A percentile compares a stretch with the other conserved stretches of the same genome.
Evolutionary conservation across 2,797 vertebrate genomes (phyloP).

Genomic region (Poeciliopsis infans): DNA sequence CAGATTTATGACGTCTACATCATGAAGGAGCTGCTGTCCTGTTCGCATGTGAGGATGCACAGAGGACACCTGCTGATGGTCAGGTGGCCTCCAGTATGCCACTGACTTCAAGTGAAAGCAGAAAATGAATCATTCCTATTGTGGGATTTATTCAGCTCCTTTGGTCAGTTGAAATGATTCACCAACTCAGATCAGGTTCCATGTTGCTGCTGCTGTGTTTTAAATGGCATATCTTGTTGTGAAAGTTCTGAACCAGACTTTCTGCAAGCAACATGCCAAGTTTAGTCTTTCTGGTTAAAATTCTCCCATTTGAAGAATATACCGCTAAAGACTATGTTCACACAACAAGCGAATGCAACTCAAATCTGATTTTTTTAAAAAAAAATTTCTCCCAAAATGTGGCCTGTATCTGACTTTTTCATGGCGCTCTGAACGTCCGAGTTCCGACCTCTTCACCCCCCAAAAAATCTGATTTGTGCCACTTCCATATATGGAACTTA

Average conservation of each 20-base stretch:
- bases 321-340: too few species aligned
- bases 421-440: rapidly evolving
- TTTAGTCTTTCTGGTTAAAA: not conserved
- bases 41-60: constrained; percentile 87
- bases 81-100: not conserved
- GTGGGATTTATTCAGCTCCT: not conserved
- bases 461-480: too few species aligned
- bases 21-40: constrained; percentile 98
- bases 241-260: not conserved
- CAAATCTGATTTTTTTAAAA: too few species aligned
- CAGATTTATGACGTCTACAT: constrained; percentile 95
- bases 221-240: not conserved
- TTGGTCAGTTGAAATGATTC: not conserved
- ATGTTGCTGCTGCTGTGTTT: not conserved
- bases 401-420: too few species aligned
- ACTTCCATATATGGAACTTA: too few species aligned
- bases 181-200: not conserved
- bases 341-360: too few species aligned
- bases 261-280: not conserved
- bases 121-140: not conserved
- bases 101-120: not conserved
- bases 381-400: too few species aligned
- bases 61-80: constrained; percentile 11
- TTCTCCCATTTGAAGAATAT: not conserved
- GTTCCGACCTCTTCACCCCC: too few species aligned